Percentiles rank a stretch among this genome's conserved stretches.
Evolutionary conservation across 1,140 invertebrate genomes (phyloP).

Genomic region (Anagrus nilaparvatae): DNA sequence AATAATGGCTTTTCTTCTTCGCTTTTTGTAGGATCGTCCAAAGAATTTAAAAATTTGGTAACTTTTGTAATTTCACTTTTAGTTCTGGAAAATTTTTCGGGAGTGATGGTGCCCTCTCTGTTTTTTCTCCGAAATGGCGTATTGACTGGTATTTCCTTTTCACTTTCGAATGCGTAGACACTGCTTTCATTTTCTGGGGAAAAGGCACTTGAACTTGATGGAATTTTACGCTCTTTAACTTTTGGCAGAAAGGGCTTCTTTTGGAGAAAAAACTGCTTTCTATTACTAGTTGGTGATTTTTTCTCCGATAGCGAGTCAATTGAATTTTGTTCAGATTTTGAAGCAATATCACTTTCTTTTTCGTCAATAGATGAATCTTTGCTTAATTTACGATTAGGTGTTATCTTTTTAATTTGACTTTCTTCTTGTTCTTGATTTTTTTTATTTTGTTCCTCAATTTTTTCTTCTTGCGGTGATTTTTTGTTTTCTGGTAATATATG

Average conservation of each 20-base stretch:
- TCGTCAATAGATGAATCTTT: constrained; percentile 22
- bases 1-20: constrained; percentile 13
- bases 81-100: background rate
- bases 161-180: constrained; percentile 60
- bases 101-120: constrained; percentile 23
- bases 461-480: background rate
- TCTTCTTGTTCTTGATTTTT: constrained; percentile 21
- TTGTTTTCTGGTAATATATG: background rate
- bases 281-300: constrained; percentile 20
- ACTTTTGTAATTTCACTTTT: constrained; percentile 10
- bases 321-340: constrained; percentile 23
- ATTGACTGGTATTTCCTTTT: constrained; percentile 42
- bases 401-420: constrained; percentile 10
- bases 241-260: constrained; percentile 45
- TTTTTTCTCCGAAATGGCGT: constrained; percentile 49
- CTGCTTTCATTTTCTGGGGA: constrained; percentile 60
- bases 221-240: constrained; percentile 39
- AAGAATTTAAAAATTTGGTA: constrained; percentile 11
- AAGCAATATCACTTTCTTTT: constrained; percentile 23
- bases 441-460: constrained; percentile 21
- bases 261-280: constrained; percentile 42
- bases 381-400: constrained; percentile 8
- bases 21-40: constrained; percentile 15
- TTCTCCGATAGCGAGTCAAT: constrained; percentile 25
- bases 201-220: constrained; percentile 43